Conservation (phyloP, 2,888 invertebrate species). For the Drosophila sordidapex region DNA sequence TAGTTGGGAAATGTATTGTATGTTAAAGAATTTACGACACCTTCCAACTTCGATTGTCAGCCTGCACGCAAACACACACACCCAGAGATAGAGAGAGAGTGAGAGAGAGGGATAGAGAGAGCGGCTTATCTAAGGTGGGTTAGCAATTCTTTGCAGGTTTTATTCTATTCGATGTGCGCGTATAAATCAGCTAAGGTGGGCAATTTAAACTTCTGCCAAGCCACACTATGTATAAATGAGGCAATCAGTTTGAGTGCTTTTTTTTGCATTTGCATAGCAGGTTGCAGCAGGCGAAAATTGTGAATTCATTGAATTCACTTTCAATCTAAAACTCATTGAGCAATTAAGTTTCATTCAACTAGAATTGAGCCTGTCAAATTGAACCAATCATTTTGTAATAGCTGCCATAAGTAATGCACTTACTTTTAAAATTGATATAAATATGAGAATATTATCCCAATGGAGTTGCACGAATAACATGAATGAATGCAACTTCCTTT, state of each 20-base stretch:
- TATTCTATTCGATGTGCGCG: conserved; percentile 37
- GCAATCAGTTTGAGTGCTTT: conserved; percentile 65
- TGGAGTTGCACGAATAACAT: conserved; percentile 58
- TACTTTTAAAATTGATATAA: conserved; percentile 16
- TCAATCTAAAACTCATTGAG: conserved; percentile 20
- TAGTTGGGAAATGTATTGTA: conserved; percentile 5
- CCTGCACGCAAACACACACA: not conserved
- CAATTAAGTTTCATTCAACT: not conserved
- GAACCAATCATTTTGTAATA: conserved; percentile 5
- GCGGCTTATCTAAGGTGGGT: conserved; percentile 14
- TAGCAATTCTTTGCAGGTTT: conserved; percentile 52
- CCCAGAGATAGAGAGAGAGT: not conserved
- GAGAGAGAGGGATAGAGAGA: too few species aligned
- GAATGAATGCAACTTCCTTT: conserved; percentile 50
- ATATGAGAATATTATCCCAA: conserved; percentile 33
- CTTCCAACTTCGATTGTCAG: conserved; percentile 53
- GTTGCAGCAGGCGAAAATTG: not conserved
- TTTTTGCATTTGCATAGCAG: conserved; percentile 21
- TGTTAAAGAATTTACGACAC: conserved; percentile 57
- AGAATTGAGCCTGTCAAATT: not conserved
- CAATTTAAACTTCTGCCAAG: conserved; percentile 5
- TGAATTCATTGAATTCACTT: conserved; percentile 37
- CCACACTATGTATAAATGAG: conserved; percentile 39
- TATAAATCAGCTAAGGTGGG: conserved; percentile 50
- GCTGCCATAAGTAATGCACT: conserved; percentile 25